phyloP scores from a whole-genome alignment of 1,140 invertebrate genomes.

The Zaprionus inermis region DNA sequence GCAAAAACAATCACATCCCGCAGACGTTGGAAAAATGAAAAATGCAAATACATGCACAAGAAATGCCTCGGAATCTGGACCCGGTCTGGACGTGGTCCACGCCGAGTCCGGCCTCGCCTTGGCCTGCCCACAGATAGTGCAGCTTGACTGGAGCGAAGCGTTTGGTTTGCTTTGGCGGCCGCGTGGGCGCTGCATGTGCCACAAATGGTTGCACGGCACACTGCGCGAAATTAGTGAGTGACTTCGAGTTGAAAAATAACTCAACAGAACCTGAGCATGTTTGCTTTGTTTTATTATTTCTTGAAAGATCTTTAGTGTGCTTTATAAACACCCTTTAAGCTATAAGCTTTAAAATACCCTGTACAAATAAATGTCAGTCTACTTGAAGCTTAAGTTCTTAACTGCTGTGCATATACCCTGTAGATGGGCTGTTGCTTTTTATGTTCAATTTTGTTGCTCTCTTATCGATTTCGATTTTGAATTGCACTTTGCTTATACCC shows the following conservation, averaged over 20 bases:
- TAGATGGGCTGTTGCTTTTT: no score
- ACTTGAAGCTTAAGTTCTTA: no score
- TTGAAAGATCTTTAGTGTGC: no score
- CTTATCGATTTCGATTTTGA: no score
- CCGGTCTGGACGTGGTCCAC: not conserved
- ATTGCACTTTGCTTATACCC: not conserved
- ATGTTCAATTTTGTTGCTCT: no score
- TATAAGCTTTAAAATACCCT: no score
- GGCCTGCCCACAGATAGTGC: slow-evolving; percentile 6
- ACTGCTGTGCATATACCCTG: no score
- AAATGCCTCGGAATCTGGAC: slow-evolving; percentile 33
- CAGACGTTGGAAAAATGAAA: slow-evolving; percentile 30
- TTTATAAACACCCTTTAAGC: no score
- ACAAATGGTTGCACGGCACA: slow-evolving; percentile 41
- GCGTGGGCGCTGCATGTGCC: slow-evolving; percentile 45
- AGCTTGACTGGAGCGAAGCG: slow-evolving; percentile 11
- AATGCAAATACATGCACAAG: slow-evolving; percentile 52
- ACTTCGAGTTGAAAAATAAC: not conserved
- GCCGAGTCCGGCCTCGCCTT: not conserved
- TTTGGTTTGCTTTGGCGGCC: slow-evolving; percentile 38
- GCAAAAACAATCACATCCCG: slow-evolving; percentile 21
- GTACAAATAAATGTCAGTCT: no score
- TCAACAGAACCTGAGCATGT: no score
- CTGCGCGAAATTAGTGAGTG: slow-evolving; percentile 13
- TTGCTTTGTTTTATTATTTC: no score